phyloP scores from a whole-genome alignment of 2,113 vertebrate species.

The Danionella cerebrum region DNA sequence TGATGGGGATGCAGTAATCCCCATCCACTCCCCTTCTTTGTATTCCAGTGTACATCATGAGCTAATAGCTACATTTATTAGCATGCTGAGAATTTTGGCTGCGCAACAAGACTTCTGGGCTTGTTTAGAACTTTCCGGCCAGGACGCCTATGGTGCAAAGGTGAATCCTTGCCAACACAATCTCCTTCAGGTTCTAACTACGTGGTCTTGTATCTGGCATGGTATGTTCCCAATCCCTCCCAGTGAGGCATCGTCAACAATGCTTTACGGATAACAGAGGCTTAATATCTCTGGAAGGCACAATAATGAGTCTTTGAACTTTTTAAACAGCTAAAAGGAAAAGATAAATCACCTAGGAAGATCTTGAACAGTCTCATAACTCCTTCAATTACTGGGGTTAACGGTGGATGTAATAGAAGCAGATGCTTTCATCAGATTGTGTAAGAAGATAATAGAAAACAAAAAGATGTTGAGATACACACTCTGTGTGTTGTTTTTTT shows the following conservation, averaged over 20 bases:
- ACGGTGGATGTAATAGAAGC: not conserved
- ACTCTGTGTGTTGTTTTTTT: not conserved
- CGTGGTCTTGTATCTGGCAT: constrained; percentile 28
- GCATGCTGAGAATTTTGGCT: constrained; percentile 29
- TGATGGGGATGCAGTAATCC: too few relatives aligned
- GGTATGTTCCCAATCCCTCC: constrained; percentile 1
- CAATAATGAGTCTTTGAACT: not conserved
- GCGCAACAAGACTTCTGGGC: constrained; percentile 14
- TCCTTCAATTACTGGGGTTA: not conserved
- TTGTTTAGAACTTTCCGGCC: constrained; percentile 37
- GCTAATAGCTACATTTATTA: constrained; percentile 47
- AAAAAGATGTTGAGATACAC: not conserved
- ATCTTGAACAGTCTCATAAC: not conserved
- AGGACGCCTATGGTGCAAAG: constrained; percentile 20
- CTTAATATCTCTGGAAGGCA: constrained; percentile 34
- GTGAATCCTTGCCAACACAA: constrained; percentile 32
- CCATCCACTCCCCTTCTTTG: constrained; percentile 8
- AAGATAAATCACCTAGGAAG: not conserved
- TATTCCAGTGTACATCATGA: constrained; percentile 42
- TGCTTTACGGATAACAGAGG: constrained; percentile 21
- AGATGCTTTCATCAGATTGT: not conserved
- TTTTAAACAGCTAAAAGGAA: not conserved
- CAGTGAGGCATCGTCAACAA: constrained; percentile 40
- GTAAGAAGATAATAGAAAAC: not conserved
- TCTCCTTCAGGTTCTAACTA: constrained; percentile 29